Evolutionary conservation across 2,888 invertebrate genomes (phyloP).

Genomic region (Ptychoptera contaminata): DNA sequence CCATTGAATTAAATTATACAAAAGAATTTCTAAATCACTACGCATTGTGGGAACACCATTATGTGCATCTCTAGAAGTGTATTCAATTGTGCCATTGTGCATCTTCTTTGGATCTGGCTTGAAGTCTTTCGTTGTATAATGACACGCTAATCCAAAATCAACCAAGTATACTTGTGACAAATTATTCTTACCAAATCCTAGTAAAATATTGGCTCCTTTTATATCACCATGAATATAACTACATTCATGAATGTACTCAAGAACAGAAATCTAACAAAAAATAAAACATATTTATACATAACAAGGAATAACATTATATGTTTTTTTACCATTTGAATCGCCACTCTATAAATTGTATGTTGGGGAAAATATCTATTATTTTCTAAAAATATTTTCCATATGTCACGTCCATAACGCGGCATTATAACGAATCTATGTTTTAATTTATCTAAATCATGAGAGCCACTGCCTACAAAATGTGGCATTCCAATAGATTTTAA

Average conservation of each 20-base stretch:
- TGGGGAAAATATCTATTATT: slow-evolving; percentile 51
- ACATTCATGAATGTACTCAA: slow-evolving; percentile 82
- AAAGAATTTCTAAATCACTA: slow-evolving; percentile 87
- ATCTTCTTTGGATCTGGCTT: slow-evolving; percentile 81
- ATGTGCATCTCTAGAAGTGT: slow-evolving; percentile 92
- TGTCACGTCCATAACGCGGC: slow-evolving; percentile 75
- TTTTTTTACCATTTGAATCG: slow-evolving; percentile 57
- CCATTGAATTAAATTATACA: slow-evolving; percentile 91
- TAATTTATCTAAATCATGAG: slow-evolving; percentile 51
- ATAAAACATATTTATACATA: background rate
- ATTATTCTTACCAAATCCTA: slow-evolving; percentile 49
- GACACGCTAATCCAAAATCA: slow-evolving; percentile 83
- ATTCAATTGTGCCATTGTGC: slow-evolving; percentile 95
- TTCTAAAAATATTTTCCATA: slow-evolving; percentile 59
- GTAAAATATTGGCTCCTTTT: slow-evolving; percentile 84
- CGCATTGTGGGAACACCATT: slow-evolving; percentile 75
- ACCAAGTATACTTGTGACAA: slow-evolving; percentile 69
- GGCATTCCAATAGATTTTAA: slow-evolving; percentile 71
- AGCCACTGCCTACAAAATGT: slow-evolving; percentile 65
- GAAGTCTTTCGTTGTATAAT: slow-evolving; percentile 59
- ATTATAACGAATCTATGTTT: slow-evolving; percentile 82
- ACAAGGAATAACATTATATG: background rate
- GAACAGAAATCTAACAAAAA: slow-evolving; percentile 51
- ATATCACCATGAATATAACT: slow-evolving; percentile 93
- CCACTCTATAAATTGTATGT: slow-evolving; percentile 61